A percentile compares a stretch with the other conserved stretches of the same genome.
These are phyloP conservation scores for Corvus moneduloides DNA, from an alignment of 2,113 vertebrate species.

Conservation along the genomic window DNA sequence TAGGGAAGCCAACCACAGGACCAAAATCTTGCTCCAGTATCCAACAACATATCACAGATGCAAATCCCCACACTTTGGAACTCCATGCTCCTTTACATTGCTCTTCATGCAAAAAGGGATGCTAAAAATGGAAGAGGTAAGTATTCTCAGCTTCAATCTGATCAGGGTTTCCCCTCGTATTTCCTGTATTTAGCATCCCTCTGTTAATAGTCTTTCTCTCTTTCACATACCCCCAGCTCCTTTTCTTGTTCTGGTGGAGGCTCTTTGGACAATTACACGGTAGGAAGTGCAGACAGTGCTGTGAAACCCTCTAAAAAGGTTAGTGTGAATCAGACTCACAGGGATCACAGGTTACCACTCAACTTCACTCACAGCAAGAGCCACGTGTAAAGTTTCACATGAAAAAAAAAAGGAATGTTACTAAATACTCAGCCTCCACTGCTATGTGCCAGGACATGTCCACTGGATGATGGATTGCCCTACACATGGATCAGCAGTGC, in stretches of 20 bases:
- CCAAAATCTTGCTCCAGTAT: background rate
- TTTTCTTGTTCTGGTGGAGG: background rate
- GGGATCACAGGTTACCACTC: background rate
- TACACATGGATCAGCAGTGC: background rate
- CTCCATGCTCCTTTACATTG: fast-evolving
- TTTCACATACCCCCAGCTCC: background rate
- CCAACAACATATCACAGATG: fast-evolving
- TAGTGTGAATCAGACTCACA: background rate
- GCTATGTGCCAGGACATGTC: background rate
- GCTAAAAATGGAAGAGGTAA: background rate
- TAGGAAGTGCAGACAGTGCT: background rate
- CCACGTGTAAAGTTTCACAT: background rate
- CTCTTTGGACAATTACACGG: background rate
- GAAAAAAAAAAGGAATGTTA: background rate
- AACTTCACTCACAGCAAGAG: background rate
- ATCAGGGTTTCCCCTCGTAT: background rate
- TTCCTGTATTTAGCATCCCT: background rate
- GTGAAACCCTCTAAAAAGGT: background rate
- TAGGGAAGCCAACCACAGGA: background rate
- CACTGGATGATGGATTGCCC: background rate
- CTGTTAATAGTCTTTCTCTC: background rate
- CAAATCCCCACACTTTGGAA: background rate
- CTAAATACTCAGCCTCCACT: background rate
- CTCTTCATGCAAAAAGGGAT: background rate
- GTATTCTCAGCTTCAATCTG: background rate